Percentiles rank a stretch among this genome's conserved stretches.
phyloP scores from a whole-genome alignment of 1,140 invertebrate genomes.

The Neodiprion virginianus region DNA sequence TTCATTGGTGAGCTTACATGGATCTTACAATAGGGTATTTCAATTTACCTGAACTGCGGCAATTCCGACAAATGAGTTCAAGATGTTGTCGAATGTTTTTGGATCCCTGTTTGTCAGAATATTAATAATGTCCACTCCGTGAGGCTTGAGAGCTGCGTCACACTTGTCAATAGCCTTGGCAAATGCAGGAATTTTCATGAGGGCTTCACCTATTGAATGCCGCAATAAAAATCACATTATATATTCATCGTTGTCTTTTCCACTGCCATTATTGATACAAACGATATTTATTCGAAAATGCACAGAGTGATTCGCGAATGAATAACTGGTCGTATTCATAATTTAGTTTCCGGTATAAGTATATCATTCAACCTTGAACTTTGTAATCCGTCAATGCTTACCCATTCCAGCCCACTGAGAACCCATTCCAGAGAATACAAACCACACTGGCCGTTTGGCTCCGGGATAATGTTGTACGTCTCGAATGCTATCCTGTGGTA shows the following conservation, averaged over 20 bases:
- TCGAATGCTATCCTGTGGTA: constrained; percentile 50
- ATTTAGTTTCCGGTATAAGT: not conserved
- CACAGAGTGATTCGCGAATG: too few relatives aligned
- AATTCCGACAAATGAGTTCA: constrained; percentile 91
- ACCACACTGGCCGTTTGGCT: constrained; percentile 77
- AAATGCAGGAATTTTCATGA: constrained; percentile 71
- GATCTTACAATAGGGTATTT: not conserved
- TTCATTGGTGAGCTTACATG: too few relatives aligned
- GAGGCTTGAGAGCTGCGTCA: constrained; percentile 73
- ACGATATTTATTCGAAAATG: too few relatives aligned
- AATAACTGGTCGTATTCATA: not conserved
- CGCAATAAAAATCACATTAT: not conserved
- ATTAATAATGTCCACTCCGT: constrained; percentile 79
- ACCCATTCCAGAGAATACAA: constrained; percentile 92
- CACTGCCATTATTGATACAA: too few relatives aligned
- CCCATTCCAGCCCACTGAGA: constrained; percentile 90
- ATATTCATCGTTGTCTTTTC: too few relatives aligned
- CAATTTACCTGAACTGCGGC: constrained; percentile 76
- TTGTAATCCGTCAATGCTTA: constrained; percentile 57
- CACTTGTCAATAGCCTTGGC: constrained; percentile 71
- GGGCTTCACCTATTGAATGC: constrained; percentile 39
- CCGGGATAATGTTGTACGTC: constrained; percentile 68
- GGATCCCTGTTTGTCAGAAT: constrained; percentile 80
- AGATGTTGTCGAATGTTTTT: constrained; percentile 79
- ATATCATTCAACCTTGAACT: not conserved